phyloP scores from a whole-genome alignment of 2,113 vertebrate genomes.

The Apus apus region DNA sequence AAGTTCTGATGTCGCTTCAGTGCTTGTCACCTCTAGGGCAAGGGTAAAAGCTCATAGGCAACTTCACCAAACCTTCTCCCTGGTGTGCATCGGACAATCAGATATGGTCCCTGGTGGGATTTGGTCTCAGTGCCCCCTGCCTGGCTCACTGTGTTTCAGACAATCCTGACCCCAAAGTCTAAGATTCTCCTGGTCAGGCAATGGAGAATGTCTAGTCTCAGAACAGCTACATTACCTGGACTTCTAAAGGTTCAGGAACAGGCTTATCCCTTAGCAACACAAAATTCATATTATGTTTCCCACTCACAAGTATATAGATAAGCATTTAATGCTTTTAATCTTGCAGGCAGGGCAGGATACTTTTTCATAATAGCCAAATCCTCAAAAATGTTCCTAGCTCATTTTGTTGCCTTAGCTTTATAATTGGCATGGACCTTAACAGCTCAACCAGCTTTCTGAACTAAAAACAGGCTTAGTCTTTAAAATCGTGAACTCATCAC shows the following conservation, averaged over 20 bases:
- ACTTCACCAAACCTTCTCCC: neutral
- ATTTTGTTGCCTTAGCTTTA: neutral
- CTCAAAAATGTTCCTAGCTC: neutral
- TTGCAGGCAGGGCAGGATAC: neutral
- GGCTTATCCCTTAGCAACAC: neutral
- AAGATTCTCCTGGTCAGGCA: accelerated
- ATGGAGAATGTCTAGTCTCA: neutral
- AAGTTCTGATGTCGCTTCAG: neutral
- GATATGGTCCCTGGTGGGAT: accelerated
- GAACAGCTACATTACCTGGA: neutral
- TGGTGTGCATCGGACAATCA: accelerated
- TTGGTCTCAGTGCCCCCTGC: neutral
- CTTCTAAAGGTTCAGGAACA: neutral
- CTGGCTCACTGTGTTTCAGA: neutral
- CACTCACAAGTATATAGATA: neutral
- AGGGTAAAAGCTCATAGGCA: neutral
- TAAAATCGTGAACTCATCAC: neutral
- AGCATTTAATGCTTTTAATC: neutral
- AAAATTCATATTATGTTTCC: neutral
- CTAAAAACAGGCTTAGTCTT: neutral
- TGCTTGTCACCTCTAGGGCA: neutral
- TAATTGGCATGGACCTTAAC: conserved; percentile 23
- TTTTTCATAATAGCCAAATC: neutral
- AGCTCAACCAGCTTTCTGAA: conserved; percentile 17
- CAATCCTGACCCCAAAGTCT: neutral